Evolutionary conservation across 2,888 invertebrate genomes (phyloP).

Genomic region (Cyclophora albipunctata): DNA sequence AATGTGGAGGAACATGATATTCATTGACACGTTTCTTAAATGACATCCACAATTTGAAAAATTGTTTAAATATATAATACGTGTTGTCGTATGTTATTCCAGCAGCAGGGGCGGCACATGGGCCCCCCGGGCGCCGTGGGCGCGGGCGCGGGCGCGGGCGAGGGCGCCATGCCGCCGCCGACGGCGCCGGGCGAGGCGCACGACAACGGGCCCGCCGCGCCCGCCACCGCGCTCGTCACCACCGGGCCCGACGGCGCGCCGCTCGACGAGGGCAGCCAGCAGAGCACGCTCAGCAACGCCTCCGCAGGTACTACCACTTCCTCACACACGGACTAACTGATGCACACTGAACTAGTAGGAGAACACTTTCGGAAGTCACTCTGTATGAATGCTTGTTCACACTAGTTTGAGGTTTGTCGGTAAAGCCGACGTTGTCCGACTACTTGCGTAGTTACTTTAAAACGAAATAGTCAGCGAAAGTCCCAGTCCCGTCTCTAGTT

Average conservation of each 20-base stretch:
- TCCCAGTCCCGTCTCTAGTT: too few relatives aligned
- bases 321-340: background rate
- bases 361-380: background rate
- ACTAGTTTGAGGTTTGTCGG: too few relatives aligned
- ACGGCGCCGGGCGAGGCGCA: slow-evolving; percentile 77
- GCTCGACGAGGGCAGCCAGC: slow-evolving; percentile 93
- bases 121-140: slow-evolving; percentile 54
- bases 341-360: background rate
- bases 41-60: too few relatives aligned
- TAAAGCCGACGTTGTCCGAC: too few relatives aligned
- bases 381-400: background rate
- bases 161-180: slow-evolving; percentile 76
- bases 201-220: slow-evolving; percentile 79
- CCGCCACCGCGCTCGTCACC: slow-evolving; percentile 90
- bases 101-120: slow-evolving; percentile 76
- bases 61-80: too few relatives aligned
- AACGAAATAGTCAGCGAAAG: too few relatives aligned
- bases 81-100: slow-evolving; percentile 27
- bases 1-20: too few relatives aligned
- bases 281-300: slow-evolving; percentile 93
- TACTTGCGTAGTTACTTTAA: too few relatives aligned
- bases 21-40: too few relatives aligned
- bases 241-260: slow-evolving; percentile 93
- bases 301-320: slow-evolving; percentile 82
- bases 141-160: slow-evolving; percentile 51